Evolutionary conservation across 1,140 invertebrate species (phyloP), one percentile per base, ranked within the genome.

Genomic region (Proales similis): DNA sequence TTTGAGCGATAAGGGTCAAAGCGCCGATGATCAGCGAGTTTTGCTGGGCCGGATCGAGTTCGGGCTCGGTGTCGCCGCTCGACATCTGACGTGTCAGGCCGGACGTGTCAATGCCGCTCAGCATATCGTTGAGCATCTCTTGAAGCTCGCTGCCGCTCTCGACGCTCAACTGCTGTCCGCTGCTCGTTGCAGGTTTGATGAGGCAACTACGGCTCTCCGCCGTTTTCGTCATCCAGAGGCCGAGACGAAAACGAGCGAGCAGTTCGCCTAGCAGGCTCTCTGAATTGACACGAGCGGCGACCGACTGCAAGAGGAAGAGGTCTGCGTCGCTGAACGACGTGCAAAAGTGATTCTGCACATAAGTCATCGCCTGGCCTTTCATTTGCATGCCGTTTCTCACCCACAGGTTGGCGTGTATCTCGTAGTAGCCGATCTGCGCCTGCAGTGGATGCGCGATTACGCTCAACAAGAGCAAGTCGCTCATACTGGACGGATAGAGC

Each of bases 281-380:
- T 19, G 51, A 9, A 9, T 57, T 26, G 14, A 42, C 32, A 9
- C 48, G 29, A 12, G 45, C 22, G 7, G 51, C 36, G 12, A 62
- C 27, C 64, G 74, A 72, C 71, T 77, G 74, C 65, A 74, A 66
- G 45, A 95, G 82, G 78, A 89, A 96, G 33, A 96, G 79, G 79
- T 96, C 92, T 68, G 91, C 87, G 77, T 96, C 92, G 0, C 92
- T 87, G 87, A 95, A 93, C 1, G 90, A 94, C 75, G 93, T 94
- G 77, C 90, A 94, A 77, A 96, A 96, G 77, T 96, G 93, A 63
- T 88, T 91, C 73, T 96, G 92, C 66, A 95, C 90, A 71, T 96
- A 97, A 17, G 92, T 95, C 89, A 96, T 95, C 4, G 91, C 90
- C 78, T 96, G 91, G 11, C 90, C 90, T 76, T 90, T 90, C 66